phyloP scores from a whole-genome alignment of 2,888 invertebrate species.

The Andricus curvator region DNA sequence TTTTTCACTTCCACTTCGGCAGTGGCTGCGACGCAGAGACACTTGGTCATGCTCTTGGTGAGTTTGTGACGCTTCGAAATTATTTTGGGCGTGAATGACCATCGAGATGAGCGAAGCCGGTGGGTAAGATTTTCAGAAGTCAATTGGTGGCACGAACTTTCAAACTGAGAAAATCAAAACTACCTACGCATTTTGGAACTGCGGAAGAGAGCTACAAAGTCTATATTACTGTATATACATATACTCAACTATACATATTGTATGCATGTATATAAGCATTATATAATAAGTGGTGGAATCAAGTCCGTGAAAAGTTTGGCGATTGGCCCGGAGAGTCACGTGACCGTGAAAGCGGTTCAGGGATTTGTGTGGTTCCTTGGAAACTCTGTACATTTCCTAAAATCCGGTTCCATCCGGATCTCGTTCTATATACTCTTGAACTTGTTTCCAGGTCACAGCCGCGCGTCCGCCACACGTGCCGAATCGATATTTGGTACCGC shows the following conservation, averaged over 20 bases:
- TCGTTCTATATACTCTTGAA: background rate
- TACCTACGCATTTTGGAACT: background rate
- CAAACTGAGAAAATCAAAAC: background rate
- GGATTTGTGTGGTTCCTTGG: background rate
- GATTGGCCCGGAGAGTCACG: background rate
- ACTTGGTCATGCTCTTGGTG: background rate
- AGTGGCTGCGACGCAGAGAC: background rate
- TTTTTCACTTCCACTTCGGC: background rate
- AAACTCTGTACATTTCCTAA: background rate
- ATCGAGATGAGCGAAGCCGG: slow-evolving; percentile 41
- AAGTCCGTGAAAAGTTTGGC: background rate
- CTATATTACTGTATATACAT: background rate
- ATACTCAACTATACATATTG: background rate
- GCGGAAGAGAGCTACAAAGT: background rate
- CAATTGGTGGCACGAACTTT: background rate
- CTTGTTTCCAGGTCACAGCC: slow-evolving; percentile 9
- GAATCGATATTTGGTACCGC: background rate
- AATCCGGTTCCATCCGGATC: slow-evolving; percentile 4
- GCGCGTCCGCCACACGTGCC: slow-evolving; percentile 1
- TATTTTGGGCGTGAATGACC: slow-evolving; percentile 64
- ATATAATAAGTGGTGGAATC: background rate
- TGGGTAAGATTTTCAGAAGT: background rate
- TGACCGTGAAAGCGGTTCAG: background rate
- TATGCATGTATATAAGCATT: background rate
- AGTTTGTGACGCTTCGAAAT: slow-evolving; percentile 42